Evolutionary conservation across 2,113 vertebrate species (phyloP), one percentile per base, ranked within the genome.

Genomic region (Dasypus novemcinctus): DNA sequence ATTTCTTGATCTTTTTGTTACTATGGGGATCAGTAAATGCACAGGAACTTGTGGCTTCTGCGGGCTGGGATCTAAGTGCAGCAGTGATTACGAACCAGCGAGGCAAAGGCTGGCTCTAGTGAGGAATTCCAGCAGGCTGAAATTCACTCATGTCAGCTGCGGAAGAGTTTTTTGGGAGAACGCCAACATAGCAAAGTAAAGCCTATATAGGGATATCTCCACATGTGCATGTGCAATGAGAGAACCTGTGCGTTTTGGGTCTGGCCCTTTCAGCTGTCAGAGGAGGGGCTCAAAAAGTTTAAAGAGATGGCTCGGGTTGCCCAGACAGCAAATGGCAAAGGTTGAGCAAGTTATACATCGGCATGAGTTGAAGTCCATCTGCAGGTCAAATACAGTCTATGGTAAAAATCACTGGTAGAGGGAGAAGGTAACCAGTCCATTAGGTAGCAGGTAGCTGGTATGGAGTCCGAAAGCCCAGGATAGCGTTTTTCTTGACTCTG

Each of bases 151-250:
- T 2, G 0, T 38, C 33, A 71, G 15, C 25, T 33, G 25, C 2
- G 25, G 76, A 31, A 80, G 71, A 27, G 10, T 57, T 38, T 61
- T 54, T 46, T 10, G 2, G 41, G 71, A 36, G 27, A 10, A 15
- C 11, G 33, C 52, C 7, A 5, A 33, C 33, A 17, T 2, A 21
- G 21, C 21, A 74, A 84, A 57, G n/a, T 1, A 38, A 88, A 71
- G 10, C 21, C 63, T 1, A 8, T 17, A 31, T 0, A 57, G 27
- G 66, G 49, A 49, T 10, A 15, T 1, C 43, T 7, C n/a, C 9
- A 23, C 0, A 15, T 11, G 13, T 57, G 41, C 0, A 1, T 11
- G 7, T 52, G 20, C 17, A 61, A 1, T 33, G 8, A 74, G 27
- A 63, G 31, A 85, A 10, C 0, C 33, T 0, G 68, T 63, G 21